These are phyloP conservation scores for Gryllus bimaculatus DNA, from an alignment of 1,140 invertebrate genomes.

Conservation along the genomic window DNA sequence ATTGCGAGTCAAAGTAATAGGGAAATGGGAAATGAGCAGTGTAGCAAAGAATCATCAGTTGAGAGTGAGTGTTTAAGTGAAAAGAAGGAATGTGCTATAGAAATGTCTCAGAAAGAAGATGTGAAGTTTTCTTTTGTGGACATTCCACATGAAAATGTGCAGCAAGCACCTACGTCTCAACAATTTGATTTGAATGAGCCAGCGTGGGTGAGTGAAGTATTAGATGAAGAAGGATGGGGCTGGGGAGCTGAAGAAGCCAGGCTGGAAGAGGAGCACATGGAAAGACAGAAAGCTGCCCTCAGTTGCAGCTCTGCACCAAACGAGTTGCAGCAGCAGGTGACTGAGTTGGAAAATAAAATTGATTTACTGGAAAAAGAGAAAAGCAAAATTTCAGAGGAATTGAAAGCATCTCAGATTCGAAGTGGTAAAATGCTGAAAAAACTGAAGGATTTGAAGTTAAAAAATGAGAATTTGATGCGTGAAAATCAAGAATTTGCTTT, in stretches of 20 bases:
- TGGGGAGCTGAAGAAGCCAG: constrained; percentile 44
- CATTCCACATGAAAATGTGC: neutral
- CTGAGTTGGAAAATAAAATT: constrained; percentile 38
- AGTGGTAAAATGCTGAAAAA: constrained; percentile 62
- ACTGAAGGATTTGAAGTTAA: constrained; percentile 59
- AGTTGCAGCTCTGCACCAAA: neutral
- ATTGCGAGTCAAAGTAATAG: neutral
- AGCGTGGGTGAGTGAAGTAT: constrained; percentile 19
- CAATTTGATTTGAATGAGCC: neutral
- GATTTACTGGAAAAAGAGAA: constrained; percentile 41
- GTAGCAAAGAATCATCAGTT: neutral
- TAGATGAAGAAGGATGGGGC: constrained; percentile 45
- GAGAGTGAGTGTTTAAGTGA: neutral
- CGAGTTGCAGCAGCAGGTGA: constrained; percentile 19
- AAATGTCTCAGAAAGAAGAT: neutral
- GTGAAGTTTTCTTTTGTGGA: neutral
- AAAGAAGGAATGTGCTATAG: neutral
- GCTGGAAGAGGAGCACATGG: constrained; percentile 32
- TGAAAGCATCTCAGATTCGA: constrained; percentile 49
- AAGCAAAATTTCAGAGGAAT: constrained; percentile 41
- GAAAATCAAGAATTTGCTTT: constrained; percentile 28
- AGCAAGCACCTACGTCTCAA: neutral
- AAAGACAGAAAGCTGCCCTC: constrained; percentile 15
- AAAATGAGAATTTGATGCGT: constrained; percentile 38
- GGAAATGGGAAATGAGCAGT: neutral